These are phyloP conservation scores for Apamea anceps DNA, from an alignment of 2,888 invertebrate genomes.

Conservation along the genomic window DNA sequence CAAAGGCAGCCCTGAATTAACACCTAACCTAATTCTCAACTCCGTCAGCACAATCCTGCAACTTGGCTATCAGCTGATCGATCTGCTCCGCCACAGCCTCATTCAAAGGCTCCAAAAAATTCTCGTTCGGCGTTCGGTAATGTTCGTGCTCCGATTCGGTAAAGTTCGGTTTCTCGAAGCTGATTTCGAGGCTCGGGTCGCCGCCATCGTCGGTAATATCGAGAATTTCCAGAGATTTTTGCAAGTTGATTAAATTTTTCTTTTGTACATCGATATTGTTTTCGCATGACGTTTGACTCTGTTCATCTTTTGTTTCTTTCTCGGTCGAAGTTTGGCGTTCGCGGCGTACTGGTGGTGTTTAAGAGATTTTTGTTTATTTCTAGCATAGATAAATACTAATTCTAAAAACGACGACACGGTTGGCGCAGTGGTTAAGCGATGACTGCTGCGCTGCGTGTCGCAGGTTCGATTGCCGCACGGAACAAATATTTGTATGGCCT, in stretches of 20 bases:
- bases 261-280: slow-evolving; percentile 70
- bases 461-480: no score
- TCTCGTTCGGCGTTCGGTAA: slow-evolving; percentile 83
- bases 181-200: slow-evolving; percentile 76
- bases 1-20: slow-evolving; percentile 17
- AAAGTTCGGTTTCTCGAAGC: slow-evolving; percentile 82
- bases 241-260: slow-evolving; percentile 72
- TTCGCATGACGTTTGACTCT: slow-evolving; percentile 18
- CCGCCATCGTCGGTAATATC: slow-evolving; percentile 76
- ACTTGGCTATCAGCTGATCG: slow-evolving; percentile 83
- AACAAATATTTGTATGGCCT: no score
- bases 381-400: neutral
- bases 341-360: slow-evolving; percentile 39
- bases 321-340: slow-evolving; percentile 47
- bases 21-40: slow-evolving; percentile 73
- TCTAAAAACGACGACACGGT: no score
- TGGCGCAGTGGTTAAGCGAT: no score
- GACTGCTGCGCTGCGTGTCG: no score
- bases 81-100: slow-evolving; percentile 84
- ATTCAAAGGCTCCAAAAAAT: slow-evolving; percentile 81
- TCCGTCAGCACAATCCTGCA: slow-evolving; percentile 79
- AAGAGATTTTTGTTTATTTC: neutral
- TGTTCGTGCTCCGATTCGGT: slow-evolving; percentile 81
- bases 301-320: slow-evolving; percentile 71
- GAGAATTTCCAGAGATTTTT: slow-evolving; percentile 81